Evolutionary conservation across 2,888 invertebrate species (phyloP).

Genomic region (Lycophotia porphyrea): DNA sequence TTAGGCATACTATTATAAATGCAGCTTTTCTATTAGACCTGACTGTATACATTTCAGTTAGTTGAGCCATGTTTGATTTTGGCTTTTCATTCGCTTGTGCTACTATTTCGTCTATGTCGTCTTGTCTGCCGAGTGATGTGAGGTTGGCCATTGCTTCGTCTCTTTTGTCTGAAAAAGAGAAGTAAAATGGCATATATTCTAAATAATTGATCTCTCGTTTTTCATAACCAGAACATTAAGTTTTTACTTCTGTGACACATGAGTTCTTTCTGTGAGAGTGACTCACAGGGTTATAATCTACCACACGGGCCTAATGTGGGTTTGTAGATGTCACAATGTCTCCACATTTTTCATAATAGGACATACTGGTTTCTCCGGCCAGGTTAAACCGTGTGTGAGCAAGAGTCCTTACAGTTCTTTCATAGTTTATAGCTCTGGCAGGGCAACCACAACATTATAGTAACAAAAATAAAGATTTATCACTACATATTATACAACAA

Average conservation of each 20-base stretch:
- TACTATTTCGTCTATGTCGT: conserved; percentile 36
- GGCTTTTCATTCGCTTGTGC: conserved; percentile 41
- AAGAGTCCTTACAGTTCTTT: background rate
- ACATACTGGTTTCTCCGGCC: background rate
- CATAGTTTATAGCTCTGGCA: background rate
- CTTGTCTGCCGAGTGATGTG: conserved; percentile 38
- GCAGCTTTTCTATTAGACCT: conserved; percentile 74
- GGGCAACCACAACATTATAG: background rate
- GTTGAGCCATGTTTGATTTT: conserved; percentile 53
- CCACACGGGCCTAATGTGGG: too few relatives aligned
- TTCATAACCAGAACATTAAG: too few relatives aligned
- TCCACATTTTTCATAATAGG: too few relatives aligned
- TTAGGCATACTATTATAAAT: conserved; percentile 69
- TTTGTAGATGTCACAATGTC: background rate
- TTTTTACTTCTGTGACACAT: background rate
- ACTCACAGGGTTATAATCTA: background rate
- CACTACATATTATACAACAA: too few relatives aligned
- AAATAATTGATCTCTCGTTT: background rate
- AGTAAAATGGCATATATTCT: background rate
- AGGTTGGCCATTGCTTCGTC: conserved; percentile 29
- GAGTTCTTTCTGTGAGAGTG: background rate
- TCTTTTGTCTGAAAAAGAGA: conserved; percentile 12
- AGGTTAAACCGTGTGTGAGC: background rate
- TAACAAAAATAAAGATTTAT: background rate
- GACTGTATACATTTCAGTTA: conserved; percentile 71